Percentiles rank a stretch among this genome's conserved stretches.
Evolutionary conservation across 2,888 invertebrate species (phyloP).

Genomic region (Hanleya hanleyi): DNA sequence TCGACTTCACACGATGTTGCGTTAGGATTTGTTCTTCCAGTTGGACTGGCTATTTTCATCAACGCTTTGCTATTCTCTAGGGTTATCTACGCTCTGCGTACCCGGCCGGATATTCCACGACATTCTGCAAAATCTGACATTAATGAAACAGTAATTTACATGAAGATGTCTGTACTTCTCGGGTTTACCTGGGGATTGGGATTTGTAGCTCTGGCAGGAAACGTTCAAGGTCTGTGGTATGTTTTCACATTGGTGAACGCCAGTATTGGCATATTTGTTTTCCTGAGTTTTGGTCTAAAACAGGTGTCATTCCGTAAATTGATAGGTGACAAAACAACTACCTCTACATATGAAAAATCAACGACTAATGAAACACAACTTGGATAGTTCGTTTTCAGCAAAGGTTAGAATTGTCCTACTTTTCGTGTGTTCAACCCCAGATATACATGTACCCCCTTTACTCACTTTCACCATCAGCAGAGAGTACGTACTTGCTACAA

Average conservation of each 20-base stretch:
- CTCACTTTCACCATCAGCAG: no score
- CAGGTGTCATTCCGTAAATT: neutral
- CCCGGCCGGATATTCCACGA: neutral
- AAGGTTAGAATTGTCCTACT: no score
- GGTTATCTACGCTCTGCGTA: neutral
- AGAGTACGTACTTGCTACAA: no score
- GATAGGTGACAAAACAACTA: no score
- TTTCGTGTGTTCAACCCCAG: no score
- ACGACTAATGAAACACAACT: no score
- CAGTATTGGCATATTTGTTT: constrained; percentile 3
- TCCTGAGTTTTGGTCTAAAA: neutral
- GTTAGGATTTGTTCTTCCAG: neutral
- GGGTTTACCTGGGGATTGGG: constrained; percentile 3
- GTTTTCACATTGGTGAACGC: constrained; percentile 1
- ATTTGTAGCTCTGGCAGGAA: neutral
- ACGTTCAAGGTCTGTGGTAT: neutral
- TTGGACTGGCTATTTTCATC: neutral
- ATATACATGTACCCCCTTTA: no score
- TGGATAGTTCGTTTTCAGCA: no score
- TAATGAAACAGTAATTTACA: neutral
- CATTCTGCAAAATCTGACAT: neutral
- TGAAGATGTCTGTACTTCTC: constrained; percentile 1
- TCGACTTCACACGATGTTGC: neutral
- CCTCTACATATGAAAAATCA: no score
- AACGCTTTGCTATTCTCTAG: neutral